Conservation (phyloP, 2,113 vertebrate genomes). For the Chionis minor region DNA sequence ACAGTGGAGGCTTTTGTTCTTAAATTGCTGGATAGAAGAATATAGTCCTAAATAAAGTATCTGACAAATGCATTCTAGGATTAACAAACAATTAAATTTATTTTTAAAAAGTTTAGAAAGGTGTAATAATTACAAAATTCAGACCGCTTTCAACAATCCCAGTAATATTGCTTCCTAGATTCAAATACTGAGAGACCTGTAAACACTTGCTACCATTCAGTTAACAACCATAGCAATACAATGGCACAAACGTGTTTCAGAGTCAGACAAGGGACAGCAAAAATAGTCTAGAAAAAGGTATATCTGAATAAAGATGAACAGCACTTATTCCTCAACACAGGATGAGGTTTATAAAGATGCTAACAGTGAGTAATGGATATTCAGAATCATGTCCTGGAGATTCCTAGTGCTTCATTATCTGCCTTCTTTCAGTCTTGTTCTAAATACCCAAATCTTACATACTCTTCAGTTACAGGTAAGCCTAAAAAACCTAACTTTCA, state of each 20-base stretch:
- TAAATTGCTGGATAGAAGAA: constrained; percentile 39
- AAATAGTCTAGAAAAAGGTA: background rate
- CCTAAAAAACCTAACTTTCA: background rate
- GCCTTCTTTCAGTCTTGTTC: background rate
- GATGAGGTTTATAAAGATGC: background rate
- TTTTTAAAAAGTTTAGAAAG: background rate
- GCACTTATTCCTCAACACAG: background rate
- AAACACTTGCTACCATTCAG: background rate
- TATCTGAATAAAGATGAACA: background rate
- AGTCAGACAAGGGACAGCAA: background rate
- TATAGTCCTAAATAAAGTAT: background rate
- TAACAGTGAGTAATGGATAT: background rate
- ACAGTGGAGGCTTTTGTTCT: constrained; percentile 45
- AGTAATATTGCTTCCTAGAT: background rate
- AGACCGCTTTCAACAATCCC: background rate
- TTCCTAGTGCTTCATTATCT: background rate
- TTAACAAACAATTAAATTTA: background rate
- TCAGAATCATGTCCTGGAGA: background rate
- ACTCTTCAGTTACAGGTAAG: background rate
- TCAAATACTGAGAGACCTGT: background rate
- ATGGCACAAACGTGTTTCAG: background rate
- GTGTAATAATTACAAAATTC: background rate
- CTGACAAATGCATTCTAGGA: background rate
- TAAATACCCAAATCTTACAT: background rate
- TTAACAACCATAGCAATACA: background rate